These are phyloP conservation scores for Mesocricetus auratus DNA, from an alignment of 2,113 vertebrate genomes.

Conservation along the genomic window DNA sequence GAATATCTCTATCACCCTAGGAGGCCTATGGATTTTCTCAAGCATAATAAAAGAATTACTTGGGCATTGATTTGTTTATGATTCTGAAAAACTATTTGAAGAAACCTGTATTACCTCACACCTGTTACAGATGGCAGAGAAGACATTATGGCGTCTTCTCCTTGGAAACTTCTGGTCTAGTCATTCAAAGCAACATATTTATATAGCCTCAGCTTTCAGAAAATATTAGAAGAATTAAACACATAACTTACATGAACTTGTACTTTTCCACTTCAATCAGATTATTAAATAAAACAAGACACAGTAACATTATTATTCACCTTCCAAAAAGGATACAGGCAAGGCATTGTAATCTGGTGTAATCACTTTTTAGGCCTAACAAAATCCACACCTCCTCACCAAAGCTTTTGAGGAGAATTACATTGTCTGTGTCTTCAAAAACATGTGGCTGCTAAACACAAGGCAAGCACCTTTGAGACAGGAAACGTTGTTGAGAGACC, in stretches of 20 bases:
- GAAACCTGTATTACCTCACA: neutral
- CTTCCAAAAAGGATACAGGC: neutral
- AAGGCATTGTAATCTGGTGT: neutral
- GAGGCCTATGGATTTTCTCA: neutral
- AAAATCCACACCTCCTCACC: neutral
- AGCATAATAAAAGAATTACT: neutral
- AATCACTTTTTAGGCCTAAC: neutral
- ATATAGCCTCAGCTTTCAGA: neutral
- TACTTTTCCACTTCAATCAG: slow-evolving; percentile 12
- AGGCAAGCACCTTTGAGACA: neutral
- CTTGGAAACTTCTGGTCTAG: neutral
- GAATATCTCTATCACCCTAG: neutral
- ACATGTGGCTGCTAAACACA: neutral
- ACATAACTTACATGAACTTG: neutral
- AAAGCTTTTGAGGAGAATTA: neutral
- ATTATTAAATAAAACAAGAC: neutral
- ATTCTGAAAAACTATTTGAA: neutral
- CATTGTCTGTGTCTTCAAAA: neutral
- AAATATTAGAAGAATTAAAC: neutral
- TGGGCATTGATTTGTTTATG: neutral
- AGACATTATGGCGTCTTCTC: neutral
- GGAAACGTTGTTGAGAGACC: slow-evolving; percentile 55
- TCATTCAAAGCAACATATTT: neutral
- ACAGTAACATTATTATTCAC: neutral
- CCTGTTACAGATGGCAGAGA: neutral